Conservation (phyloP, 2,888 invertebrate species). For the Mongoloraphidia duomilia region DNA sequence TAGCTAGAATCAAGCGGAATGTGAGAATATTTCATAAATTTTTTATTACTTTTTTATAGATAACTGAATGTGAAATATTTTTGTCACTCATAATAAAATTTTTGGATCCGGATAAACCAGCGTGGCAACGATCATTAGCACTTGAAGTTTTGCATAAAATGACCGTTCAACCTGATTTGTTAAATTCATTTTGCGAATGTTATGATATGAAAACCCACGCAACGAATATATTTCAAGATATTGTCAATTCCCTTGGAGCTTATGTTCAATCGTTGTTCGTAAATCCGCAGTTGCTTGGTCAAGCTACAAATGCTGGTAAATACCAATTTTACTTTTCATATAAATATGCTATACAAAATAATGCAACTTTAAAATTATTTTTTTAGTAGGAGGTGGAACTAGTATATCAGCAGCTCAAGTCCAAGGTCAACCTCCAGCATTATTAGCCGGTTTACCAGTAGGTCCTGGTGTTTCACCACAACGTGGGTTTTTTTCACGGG, state of each 20-base stretch:
- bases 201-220: slow-evolving; percentile 93
- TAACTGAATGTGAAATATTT: slow-evolving; percentile 98
- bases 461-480: slow-evolving; percentile 75
- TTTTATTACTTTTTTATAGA: slow-evolving; percentile 33
- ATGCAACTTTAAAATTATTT: slow-evolving; percentile 7
- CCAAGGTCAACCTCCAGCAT: slow-evolving; percentile 46
- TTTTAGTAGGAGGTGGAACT: background rate
- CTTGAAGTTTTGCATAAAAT: slow-evolving; percentile 92
- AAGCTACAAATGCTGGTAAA: slow-evolving; percentile 31
- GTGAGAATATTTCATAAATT: background rate
- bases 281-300: slow-evolving; percentile 49
- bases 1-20: background rate
- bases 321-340: slow-evolving; percentile 7
- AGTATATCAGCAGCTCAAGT: slow-evolving; percentile 28
- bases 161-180: slow-evolving; percentile 72
- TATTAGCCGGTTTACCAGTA: slow-evolving; percentile 46
- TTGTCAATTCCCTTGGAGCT: slow-evolving; percentile 83
- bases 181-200: slow-evolving; percentile 85
- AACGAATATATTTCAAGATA: slow-evolving; percentile 86
- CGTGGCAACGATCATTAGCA: slow-evolving; percentile 92
- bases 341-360: background rate
- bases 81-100: slow-evolving; percentile 93
- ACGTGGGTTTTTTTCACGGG: slow-evolving; percentile 84
- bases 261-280: slow-evolving; percentile 88
- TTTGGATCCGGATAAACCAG: slow-evolving; percentile 89